Base-by-base conservation (phyloP, 2,888 invertebrate species). In the Brenthis daphne region DNA sequence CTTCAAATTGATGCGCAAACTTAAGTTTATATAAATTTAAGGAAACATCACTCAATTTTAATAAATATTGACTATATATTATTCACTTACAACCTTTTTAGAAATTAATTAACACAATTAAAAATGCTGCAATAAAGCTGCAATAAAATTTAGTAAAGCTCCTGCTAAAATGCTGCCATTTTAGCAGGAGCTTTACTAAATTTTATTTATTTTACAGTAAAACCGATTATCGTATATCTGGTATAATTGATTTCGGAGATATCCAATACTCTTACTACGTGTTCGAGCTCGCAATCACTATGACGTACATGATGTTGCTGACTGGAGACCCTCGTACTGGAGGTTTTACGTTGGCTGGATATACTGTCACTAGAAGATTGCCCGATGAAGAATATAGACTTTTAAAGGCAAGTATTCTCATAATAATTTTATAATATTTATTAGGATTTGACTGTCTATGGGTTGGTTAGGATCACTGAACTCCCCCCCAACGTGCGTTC, bases 231-330 rank as follows among this genome's bases (percentile, higher is more conserved):
- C 88, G 90, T 63, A 91, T 98, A 11, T 86, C 91, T 2, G 97
- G 96, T 0, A 89, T 98, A 63, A 94, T 99, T 14, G 98, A 99
- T 89, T 98, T 98, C 82, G 98, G 97, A 0, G 98, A 98, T 85
- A 93, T 95, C 29, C 96, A 96, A 72, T 89, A 93, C 68, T 95
- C 96, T 0, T 96, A 95, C 80, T 94, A 95, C 72, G 88, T 98
- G 54, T 98, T 97, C 84, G 98, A 99, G 84, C 82, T 98, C 70
- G 97, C 97, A 1, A 95, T 98, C 71, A 90, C 95, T 1, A 94
- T 97, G 88, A 94, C 96, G 20, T 98, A 98, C 85, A 95, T 96
- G 94, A 96, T 98, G 82, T 85, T 97, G 48, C 90, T 95, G 71
- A 93, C 94, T 0, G 94, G 94, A 14, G 93, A 94, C 70, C 81